These are phyloP conservation scores for Gonatopus flavifemur DNA, from an alignment of 1,140 invertebrate genomes.

Conservation along the genomic window DNA sequence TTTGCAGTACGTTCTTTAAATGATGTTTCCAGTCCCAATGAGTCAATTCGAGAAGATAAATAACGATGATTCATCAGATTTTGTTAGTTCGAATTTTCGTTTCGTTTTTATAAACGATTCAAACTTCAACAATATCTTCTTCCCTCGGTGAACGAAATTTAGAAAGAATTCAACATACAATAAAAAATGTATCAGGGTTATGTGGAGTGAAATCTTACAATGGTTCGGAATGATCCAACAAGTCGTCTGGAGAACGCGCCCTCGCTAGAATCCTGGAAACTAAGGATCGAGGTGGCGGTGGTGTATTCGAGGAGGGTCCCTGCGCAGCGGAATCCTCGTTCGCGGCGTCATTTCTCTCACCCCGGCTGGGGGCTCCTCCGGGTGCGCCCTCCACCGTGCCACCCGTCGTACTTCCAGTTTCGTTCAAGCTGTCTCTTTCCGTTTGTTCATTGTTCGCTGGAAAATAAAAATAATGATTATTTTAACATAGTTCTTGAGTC, in stretches of 20 bases:
- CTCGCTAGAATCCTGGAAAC: constrained; percentile 47
- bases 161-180: too few species aligned
- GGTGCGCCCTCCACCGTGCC: constrained; percentile 39
- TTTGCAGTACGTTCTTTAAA: too few species aligned
- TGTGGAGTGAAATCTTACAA: constrained; percentile 35
- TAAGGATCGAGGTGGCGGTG: constrained; percentile 39
- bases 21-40: too few species aligned
- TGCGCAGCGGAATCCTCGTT: constrained; percentile 11
- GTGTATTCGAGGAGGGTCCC: constrained; percentile 20
- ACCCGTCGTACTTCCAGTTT: constrained; percentile 49
- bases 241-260: constrained; percentile 37
- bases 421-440: constrained; percentile 61
- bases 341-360: constrained; percentile 21
- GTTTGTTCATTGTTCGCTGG: constrained; percentile 58
- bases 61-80: too few species aligned
- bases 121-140: too few species aligned
- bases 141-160: too few species aligned
- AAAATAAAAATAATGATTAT: constrained; percentile 8
- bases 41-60: too few species aligned
- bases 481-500: too few species aligned
- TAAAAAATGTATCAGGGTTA: not conserved
- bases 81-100: too few species aligned
- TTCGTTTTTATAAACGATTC: too few species aligned
- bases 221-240: constrained; percentile 47
- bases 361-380: constrained; percentile 32